Evolutionary conservation across 2,888 invertebrate species (phyloP).

Genomic region (Osedax frankpressi): DNA sequence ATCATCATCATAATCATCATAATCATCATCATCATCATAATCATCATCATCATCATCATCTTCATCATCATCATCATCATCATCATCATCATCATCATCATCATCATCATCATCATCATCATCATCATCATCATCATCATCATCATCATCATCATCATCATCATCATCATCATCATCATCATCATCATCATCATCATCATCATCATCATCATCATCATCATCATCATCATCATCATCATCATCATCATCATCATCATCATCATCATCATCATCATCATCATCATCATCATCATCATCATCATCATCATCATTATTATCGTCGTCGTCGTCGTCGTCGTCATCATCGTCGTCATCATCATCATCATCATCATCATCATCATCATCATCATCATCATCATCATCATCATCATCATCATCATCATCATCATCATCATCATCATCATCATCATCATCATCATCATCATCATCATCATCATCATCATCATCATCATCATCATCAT

Average conservation of each 20-base stretch:
- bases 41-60: not conserved
- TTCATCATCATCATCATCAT: constrained; percentile 19
- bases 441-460: not conserved
- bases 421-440: constrained; percentile 3
- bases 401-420: not conserved
- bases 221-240: constrained; percentile 15
- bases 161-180: constrained; percentile 18
- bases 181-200: constrained; percentile 14
- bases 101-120: constrained; percentile 22
- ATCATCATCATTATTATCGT: constrained; percentile 16
- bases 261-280: constrained; percentile 19
- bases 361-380: constrained; percentile 16
- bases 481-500: not conserved
- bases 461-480: constrained; percentile 5
- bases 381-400: not conserved
- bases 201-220: constrained; percentile 15
- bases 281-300: constrained; percentile 15
- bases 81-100: constrained; percentile 23
- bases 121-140: constrained; percentile 20
- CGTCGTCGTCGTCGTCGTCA: constrained; percentile 14
- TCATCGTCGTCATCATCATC: constrained; percentile 15
- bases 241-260: constrained; percentile 17
- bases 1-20: too few relatives aligned
- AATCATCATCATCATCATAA: too few relatives aligned
- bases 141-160: constrained; percentile 15